Evolutionary conservation across 1,140 invertebrate species (phyloP).

Genomic region (Drosophila asahinai): DNA sequence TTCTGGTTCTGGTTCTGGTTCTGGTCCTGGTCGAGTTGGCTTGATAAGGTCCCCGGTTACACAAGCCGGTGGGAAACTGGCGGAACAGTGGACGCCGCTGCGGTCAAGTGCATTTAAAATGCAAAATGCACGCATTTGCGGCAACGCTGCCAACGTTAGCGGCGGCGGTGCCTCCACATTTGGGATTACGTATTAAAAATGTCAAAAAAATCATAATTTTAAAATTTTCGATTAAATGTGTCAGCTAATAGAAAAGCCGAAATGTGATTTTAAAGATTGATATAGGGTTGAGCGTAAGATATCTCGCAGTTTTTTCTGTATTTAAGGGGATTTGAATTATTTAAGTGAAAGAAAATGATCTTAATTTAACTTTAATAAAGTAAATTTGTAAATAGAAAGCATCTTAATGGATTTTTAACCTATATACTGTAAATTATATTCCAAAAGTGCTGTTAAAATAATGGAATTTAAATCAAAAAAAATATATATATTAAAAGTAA

Average conservation of each 20-base stretch:
- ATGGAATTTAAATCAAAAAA: background rate
- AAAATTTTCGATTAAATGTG: constrained; percentile 38
- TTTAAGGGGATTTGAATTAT: too few relatives aligned
- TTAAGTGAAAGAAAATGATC: background rate
- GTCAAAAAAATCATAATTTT: constrained; percentile 44
- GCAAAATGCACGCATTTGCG: constrained; percentile 57
- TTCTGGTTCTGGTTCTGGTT: background rate
- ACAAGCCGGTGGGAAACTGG: constrained; percentile 26
- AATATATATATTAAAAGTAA: background rate
- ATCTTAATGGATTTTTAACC: too few relatives aligned
- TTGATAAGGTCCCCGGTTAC: constrained; percentile 47
- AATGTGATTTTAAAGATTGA: background rate
- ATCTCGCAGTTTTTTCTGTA: background rate
- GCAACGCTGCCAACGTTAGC: constrained; percentile 5
- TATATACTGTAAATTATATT: too few relatives aligned
- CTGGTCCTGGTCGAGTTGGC: constrained; percentile 8
- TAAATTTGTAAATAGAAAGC: too few relatives aligned
- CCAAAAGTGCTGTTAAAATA: too few relatives aligned
- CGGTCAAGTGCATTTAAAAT: constrained; percentile 68
- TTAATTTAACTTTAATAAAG: too few relatives aligned
- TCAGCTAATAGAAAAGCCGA: too few relatives aligned
- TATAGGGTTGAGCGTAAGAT: background rate
- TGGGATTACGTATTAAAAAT: constrained; percentile 42
- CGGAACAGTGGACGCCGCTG: constrained; percentile 21
- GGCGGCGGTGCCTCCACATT: background rate